Percentiles rank a stretch among this genome's conserved stretches.
These are phyloP conservation scores for Tychaedon coryphoeus DNA, from an alignment of 2,113 vertebrate species.

Conservation along the genomic window DNA sequence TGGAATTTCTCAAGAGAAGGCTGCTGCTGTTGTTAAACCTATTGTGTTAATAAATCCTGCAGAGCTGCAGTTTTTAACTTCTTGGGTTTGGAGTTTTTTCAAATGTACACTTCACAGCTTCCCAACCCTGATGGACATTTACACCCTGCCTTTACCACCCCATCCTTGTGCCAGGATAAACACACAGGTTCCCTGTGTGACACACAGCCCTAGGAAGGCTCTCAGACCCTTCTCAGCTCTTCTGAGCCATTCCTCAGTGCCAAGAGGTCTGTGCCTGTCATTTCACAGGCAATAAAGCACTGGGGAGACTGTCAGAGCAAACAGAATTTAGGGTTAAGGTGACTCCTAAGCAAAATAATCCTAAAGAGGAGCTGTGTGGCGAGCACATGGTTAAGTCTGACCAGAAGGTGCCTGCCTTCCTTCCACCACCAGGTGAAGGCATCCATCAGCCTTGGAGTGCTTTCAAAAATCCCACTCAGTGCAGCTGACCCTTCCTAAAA, in stretches of 20 bases:
- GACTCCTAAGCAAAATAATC: background rate
- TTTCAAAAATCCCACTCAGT: background rate
- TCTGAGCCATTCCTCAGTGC: background rate
- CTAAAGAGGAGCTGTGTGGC: background rate
- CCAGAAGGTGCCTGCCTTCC: background rate
- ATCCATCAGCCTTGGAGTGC: background rate
- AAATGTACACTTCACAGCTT: background rate
- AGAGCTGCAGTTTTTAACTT: background rate
- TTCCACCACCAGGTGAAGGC: background rate
- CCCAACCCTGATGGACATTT: background rate
- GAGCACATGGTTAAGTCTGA: background rate
- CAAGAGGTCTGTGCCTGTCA: too few relatives aligned
- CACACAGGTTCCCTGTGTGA: rapidly evolving
- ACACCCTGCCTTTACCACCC: background rate
- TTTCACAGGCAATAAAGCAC: background rate
- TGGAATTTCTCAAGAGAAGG: background rate
- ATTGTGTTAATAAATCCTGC: background rate
- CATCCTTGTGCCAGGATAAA: background rate
- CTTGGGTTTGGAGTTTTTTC: background rate
- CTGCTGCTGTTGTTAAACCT: background rate
- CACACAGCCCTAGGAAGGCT: background rate
- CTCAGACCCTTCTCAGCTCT: background rate
- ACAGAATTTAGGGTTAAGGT: background rate
- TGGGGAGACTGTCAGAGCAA: background rate
- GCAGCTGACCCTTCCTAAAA: background rate